Evolutionary conservation across 2,113 vertebrate species (phyloP).

Genomic region (Struthio camelus): DNA sequence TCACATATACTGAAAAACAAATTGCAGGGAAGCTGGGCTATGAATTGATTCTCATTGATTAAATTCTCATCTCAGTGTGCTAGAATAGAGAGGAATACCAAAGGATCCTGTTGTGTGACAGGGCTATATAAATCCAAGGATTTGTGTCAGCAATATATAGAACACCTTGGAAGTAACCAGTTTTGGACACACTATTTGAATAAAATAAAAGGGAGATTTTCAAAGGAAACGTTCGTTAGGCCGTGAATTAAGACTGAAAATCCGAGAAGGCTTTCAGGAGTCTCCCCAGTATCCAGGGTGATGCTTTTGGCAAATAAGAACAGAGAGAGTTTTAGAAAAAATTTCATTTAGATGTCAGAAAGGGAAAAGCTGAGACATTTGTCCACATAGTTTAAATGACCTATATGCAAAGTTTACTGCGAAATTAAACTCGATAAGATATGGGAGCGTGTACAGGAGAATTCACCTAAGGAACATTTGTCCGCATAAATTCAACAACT

Average conservation of each 20-base stretch:
- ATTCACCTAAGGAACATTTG: background rate
- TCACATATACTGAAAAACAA: conserved; percentile 38
- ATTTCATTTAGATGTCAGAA: background rate
- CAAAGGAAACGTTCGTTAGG: background rate
- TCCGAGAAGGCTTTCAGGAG: background rate
- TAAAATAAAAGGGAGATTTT: background rate
- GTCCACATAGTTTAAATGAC: background rate
- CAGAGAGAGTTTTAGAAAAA: background rate
- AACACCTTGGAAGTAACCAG: background rate
- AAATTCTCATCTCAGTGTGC: conserved; percentile 15
- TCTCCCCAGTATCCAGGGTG: background rate
- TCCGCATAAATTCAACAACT: background rate
- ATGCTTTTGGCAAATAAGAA: background rate
- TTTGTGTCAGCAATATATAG: background rate
- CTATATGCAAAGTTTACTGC: background rate
- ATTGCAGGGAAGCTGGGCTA: conserved; percentile 28
- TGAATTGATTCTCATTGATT: conserved; percentile 56
- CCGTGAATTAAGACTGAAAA: background rate
- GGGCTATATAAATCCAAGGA: conserved; percentile 43
- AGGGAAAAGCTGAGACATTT: background rate
- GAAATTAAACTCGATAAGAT: background rate
- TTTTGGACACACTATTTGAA: background rate
- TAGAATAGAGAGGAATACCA: conserved; percentile 26
- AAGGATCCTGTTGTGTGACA: conserved; percentile 40
- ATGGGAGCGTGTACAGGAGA: background rate